These are phyloP conservation scores for Sandelia bainsii DNA, from an alignment of 2,797 vertebrate genomes.

Conservation along the genomic window DNA sequence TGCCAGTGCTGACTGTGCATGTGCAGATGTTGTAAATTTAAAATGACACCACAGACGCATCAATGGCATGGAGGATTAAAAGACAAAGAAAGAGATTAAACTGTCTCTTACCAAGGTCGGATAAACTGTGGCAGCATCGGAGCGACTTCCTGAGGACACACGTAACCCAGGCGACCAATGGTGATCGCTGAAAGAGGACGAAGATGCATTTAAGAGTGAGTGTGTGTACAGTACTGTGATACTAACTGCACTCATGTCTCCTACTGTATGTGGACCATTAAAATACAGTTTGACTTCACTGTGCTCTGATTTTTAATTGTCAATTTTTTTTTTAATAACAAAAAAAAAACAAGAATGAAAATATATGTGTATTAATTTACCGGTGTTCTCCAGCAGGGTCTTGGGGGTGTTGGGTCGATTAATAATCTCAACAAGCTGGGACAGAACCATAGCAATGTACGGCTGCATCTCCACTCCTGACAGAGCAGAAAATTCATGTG, in stretches of 20 bases:
- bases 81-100: not conserved
- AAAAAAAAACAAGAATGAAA: not conserved
- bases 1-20: not conserved
- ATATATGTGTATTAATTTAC: constrained; percentile 63
- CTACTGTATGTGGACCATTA: not conserved
- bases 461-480: constrained; percentile 96
- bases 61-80: not conserved
- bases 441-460: constrained; percentile 93
- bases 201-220: constrained; percentile 13
- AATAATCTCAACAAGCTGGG: constrained; percentile 94
- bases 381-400: constrained; percentile 94
- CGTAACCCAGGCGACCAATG: constrained; percentile 93
- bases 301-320: not conserved
- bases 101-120: constrained; percentile 89
- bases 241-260: not conserved
- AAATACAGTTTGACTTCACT: not conserved
- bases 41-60: not conserved
- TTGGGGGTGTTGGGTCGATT: constrained; percentile 96
- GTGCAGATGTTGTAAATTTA: constrained; percentile 1
- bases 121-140: constrained; percentile 95
- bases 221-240: not conserved
- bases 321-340: not conserved
- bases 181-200: constrained; percentile 88
- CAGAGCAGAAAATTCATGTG: not conserved
- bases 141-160: constrained; percentile 95